phyloP scores from a whole-genome alignment of 2,113 vertebrate species.

The Hippolais icterina region DNA sequence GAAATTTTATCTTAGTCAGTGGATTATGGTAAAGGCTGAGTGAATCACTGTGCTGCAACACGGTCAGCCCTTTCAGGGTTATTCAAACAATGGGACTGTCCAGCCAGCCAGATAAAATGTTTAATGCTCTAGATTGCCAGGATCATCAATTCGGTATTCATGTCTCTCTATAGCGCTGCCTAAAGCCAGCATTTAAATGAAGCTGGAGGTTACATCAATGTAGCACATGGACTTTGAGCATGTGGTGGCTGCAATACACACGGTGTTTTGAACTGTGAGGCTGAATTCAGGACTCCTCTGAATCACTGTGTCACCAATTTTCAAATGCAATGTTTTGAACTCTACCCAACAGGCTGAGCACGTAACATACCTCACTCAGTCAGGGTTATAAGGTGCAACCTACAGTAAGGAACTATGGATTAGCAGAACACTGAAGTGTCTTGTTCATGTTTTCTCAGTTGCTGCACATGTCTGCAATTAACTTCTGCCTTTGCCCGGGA shows the following conservation, averaged over 20 bases:
- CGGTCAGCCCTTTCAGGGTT: slow-evolving; percentile 77
- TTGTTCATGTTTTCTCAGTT: not conserved
- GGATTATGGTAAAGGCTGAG: slow-evolving; percentile 72
- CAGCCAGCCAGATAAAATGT: slow-evolving; percentile 76
- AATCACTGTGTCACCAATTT: slow-evolving; percentile 35
- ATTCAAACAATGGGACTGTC: slow-evolving; percentile 76
- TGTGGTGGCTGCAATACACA: not conserved
- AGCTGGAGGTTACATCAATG: not conserved
- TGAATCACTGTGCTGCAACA: slow-evolving; percentile 74
- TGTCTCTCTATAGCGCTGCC: slow-evolving; percentile 32
- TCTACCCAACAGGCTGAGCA: not conserved
- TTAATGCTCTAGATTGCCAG: slow-evolving; percentile 68
- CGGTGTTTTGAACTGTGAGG: not conserved
- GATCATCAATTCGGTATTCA: slow-evolving; percentile 82
- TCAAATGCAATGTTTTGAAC: not conserved
- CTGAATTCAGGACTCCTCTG: not conserved
- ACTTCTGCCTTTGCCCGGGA: not conserved
- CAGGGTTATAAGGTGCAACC: not conserved
- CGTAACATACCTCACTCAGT: not conserved
- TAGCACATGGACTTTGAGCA: not conserved
- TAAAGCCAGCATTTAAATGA: slow-evolving; percentile 23
- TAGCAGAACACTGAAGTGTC: not conserved
- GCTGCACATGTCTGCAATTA: not conserved
- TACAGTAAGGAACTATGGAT: not conserved
- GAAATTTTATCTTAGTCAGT: slow-evolving; percentile 75